Conservation (phyloP, 2,888 invertebrate species). For the Scaptomyza cyrtandrae region DNA sequence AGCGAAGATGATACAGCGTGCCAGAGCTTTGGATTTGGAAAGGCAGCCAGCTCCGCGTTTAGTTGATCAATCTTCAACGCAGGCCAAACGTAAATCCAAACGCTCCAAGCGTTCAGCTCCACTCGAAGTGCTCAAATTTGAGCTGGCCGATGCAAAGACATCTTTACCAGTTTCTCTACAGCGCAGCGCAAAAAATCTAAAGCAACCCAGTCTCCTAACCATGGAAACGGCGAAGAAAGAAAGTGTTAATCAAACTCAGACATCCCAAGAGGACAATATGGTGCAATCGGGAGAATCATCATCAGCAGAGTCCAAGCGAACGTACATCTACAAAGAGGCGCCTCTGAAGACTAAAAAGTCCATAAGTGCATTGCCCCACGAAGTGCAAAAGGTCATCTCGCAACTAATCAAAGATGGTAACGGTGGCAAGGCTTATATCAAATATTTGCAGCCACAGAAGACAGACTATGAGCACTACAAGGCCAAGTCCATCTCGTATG, state of each 20-base stretch:
- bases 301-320: constrained; percentile 70
- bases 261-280: constrained; percentile 48
- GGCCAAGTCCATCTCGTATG: constrained; percentile 36
- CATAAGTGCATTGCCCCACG: constrained; percentile 72
- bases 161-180: constrained; percentile 56
- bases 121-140: constrained; percentile 80
- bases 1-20: constrained; percentile 72
- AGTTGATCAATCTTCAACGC: constrained; percentile 13
- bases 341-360: constrained; percentile 75
- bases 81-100: constrained; percentile 51
- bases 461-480: constrained; percentile 69
- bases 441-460: constrained; percentile 73
- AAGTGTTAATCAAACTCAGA: not conserved
- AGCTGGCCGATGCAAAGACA: constrained; percentile 82
- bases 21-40: constrained; percentile 69
- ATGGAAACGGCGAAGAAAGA: constrained; percentile 46
- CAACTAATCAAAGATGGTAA: constrained; percentile 74
- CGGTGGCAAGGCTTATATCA: constrained; percentile 76
- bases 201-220: constrained; percentile 39
- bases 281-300: constrained; percentile 43
- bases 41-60: constrained; percentile 6
- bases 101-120: constrained; percentile 59
- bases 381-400: constrained; percentile 81
- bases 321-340: constrained; percentile 72
- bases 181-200: constrained; percentile 44